Evolutionary conservation across 2,797 vertebrate genomes (phyloP), one percentile per base, ranked within the genome.

Genomic region (Salmo trutta): DNA sequence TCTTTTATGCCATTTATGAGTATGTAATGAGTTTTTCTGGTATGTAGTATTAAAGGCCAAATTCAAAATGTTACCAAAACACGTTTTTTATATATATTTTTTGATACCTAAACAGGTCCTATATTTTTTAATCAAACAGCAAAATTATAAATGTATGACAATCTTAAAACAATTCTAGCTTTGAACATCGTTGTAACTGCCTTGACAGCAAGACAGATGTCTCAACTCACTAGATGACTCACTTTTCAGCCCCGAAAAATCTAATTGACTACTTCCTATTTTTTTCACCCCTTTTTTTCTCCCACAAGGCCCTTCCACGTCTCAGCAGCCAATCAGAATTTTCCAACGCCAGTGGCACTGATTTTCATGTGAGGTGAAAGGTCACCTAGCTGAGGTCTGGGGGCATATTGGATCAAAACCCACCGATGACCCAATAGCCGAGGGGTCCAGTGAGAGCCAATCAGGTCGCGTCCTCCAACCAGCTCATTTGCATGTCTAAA

Each of bases 401-500:
- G 83, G 80, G 77, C 77, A 62, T 81, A 73, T 77, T 80, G 77
- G 77, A 87, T 77, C 79, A 75, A 79, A 81, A 56, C 75, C 59
- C 71, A 62, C 80, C 82, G 77, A 82, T 83, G 83, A 88, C 79
- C 87, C 78, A 64, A 24, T 77, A 76, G 83, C 84, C 81, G 78
- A 76, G 73, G 72, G 24, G 64, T 75, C 76, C 71, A 69, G 70
- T 17, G 81, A 77, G 81, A 80, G 64, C 77, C 24, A 29, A 77
- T 64, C 52, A 72, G 81, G 75, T 76, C 79, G 29, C 72, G 72
- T 85, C 84, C 83, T 68, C 82, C 12, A 53, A 83, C 83, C 78
- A 71, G 76, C 68, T 83, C 6, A 89, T 90, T 86, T 91, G 82
- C 84, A 88, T 87, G 52, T 79, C 71, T 75, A 76, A 82, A 52